Percentiles rank a stretch among this genome's conserved stretches.
These are phyloP conservation scores for Auanema freiburgensis DNA, from an alignment of 2,888 invertebrate genomes.

Conservation along the genomic window DNA sequence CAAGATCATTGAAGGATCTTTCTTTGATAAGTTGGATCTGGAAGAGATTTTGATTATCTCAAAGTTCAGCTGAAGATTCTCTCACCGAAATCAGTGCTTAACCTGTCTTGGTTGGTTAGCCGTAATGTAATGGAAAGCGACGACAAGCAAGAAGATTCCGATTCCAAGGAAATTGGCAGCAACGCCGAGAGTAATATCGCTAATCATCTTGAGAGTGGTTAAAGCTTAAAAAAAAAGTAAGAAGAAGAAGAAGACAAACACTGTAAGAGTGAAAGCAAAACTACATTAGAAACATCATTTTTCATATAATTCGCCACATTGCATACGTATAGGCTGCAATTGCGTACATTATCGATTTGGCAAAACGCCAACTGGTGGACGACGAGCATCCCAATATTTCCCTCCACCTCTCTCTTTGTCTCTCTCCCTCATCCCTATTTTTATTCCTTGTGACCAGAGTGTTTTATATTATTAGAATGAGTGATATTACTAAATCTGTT, in stretches of 20 bases:
- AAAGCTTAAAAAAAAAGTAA: not conserved
- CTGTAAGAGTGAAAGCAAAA: too few relatives aligned
- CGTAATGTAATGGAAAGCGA: constrained; percentile 61
- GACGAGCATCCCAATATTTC: too few relatives aligned
- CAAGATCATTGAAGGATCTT: too few relatives aligned
- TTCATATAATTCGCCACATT: too few relatives aligned
- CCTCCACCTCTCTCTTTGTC: too few relatives aligned
- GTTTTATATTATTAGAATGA: constrained; percentile 2
- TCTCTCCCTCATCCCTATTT: not conserved
- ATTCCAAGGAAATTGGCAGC: constrained; percentile 62
- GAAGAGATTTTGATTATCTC: not conserved
- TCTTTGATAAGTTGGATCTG: not conserved
- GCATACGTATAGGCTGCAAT: too few relatives aligned
- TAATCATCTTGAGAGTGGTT: constrained; percentile 51
- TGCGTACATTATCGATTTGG: too few relatives aligned
- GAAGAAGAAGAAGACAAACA: too few relatives aligned
- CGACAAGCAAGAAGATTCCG: constrained; percentile 61
- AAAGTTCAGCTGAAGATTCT: not conserved
- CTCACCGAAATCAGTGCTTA: not conserved
- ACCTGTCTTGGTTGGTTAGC: constrained; percentile 45
- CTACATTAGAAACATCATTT: too few relatives aligned
- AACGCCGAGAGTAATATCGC: constrained; percentile 62
- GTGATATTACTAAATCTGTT: not conserved
- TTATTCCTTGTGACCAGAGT: not conserved
- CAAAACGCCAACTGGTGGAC: too few relatives aligned